phyloP scores from a whole-genome alignment of 1,140 invertebrate genomes.

The Bradysia coprophila region DNA sequence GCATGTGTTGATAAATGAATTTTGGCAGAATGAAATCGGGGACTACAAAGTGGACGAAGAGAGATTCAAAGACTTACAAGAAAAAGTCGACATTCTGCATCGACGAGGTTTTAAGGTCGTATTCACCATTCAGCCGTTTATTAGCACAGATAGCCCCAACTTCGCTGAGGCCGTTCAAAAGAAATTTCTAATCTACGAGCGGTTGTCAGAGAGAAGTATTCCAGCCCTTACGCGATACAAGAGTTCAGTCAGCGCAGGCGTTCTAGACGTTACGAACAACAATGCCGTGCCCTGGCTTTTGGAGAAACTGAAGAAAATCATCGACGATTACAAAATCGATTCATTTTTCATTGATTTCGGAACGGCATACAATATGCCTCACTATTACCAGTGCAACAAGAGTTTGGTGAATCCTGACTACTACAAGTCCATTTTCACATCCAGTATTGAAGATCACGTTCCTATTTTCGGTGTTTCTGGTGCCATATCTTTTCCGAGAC shows the following conservation, averaged over 20 bases:
- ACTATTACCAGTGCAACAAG: conserved; percentile 59
- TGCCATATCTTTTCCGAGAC: conserved; percentile 58
- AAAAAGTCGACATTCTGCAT: conserved; percentile 63
- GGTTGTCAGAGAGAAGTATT: conserved; percentile 47
- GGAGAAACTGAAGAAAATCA: conserved; percentile 47
- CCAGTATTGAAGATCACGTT: conserved; percentile 38
- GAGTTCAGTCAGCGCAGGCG: conserved; percentile 51
- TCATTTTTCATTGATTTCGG: conserved; percentile 84
- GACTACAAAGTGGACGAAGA: conserved; percentile 53
- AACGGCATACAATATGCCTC: conserved; percentile 69
- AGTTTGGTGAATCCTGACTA: conserved; percentile 58
- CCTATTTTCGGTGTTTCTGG: conserved; percentile 66
- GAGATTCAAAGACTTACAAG: conserved; percentile 52
- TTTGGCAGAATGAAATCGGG: conserved; percentile 65
- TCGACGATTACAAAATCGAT: conserved; percentile 59
- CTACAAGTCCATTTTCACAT: conserved; percentile 55
- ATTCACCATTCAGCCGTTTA: conserved; percentile 68
- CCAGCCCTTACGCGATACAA: conserved; percentile 61
- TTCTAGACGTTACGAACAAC: conserved; percentile 71
- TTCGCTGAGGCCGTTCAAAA: conserved; percentile 58
- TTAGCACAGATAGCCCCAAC: conserved; percentile 64
- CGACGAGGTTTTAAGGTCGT: conserved; percentile 69
- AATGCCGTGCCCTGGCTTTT: conserved; percentile 61
- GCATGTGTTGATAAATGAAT: conserved; percentile 64
- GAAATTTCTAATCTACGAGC: conserved; percentile 46